phyloP scores from a whole-genome alignment of 1,140 invertebrate genomes.

The Samia ricini region DNA sequence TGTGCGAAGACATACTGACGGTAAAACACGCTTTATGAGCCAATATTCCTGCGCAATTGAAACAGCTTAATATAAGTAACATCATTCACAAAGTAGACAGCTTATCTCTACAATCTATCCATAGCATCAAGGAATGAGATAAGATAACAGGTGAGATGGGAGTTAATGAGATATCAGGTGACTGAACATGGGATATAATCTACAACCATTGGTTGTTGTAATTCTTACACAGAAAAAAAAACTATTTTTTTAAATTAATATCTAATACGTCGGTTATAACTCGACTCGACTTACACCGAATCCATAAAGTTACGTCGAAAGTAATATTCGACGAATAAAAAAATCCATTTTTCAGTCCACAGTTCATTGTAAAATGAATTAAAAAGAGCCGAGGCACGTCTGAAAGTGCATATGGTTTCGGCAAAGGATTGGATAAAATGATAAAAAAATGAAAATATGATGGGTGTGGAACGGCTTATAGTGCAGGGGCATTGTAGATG shows the following conservation, averaged over 20 bases:
- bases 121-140: too few species aligned
- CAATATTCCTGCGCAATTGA: too few species aligned
- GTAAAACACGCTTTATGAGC: too few species aligned
- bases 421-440: slow-evolving; percentile 68
- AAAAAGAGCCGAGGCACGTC: slow-evolving; percentile 48
- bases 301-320: slow-evolving; percentile 45
- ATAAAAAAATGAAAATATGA: slow-evolving; percentile 15
- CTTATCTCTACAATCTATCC: too few species aligned
- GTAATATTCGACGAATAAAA: slow-evolving; percentile 64
- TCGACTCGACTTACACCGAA: slow-evolving; percentile 31
- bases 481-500: slow-evolving; percentile 23
- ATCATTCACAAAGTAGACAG: too few species aligned
- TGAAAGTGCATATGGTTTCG: slow-evolving; percentile 67
- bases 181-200: too few species aligned
- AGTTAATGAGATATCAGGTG: too few species aligned
- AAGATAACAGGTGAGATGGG: too few species aligned
- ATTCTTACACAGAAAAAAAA: background rate
- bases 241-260: slow-evolving; percentile 5
- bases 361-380: slow-evolving; percentile 69
- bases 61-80: too few species aligned
- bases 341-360: slow-evolving; percentile 27
- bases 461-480: slow-evolving; percentile 23
- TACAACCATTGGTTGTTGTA: too few species aligned
- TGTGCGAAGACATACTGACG: too few species aligned
- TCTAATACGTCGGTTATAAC: slow-evolving; percentile 21